A percentile compares a stretch with the other conserved stretches of the same genome.
phyloP scores from a whole-genome alignment of 2,888 invertebrate species.

The Phaedon cochleariae region DNA sequence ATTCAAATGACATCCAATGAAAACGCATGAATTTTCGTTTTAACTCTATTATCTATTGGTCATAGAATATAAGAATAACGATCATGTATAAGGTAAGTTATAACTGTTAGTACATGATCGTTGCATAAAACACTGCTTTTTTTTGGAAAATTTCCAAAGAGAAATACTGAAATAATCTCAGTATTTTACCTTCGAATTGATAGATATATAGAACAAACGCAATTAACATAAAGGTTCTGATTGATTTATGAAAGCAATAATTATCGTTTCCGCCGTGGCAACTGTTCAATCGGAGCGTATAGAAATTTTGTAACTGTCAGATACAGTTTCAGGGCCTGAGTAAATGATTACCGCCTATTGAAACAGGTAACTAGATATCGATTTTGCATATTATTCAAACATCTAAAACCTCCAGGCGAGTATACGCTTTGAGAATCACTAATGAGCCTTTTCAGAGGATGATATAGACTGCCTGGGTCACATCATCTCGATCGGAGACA shows the following conservation, averaged over 20 bases:
- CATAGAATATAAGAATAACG: no score
- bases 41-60: no score
- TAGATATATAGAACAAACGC: no score
- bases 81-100: no score
- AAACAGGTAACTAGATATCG: slow-evolving; percentile 51
- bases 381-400: slow-evolving; percentile 43
- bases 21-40: no score
- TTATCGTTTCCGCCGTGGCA: slow-evolving; percentile 31
- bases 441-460: slow-evolving; percentile 44
- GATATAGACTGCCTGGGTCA: no score
- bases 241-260: slow-evolving; percentile 37
- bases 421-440: slow-evolving; percentile 43
- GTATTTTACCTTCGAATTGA: not conserved
- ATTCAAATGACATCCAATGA: no score
- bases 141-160: no score
- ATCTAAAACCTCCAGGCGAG: slow-evolving; percentile 35
- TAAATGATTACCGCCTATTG: slow-evolving; percentile 51
- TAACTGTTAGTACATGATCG: no score
- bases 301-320: slow-evolving; percentile 49
- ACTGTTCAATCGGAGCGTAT: slow-evolving; percentile 34
- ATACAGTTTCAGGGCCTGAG: slow-evolving; percentile 47
- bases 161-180: no score
- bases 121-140: no score
- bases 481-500: no score
- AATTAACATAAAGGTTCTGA: slow-evolving; percentile 15